A percentile compares a stretch with the other conserved stretches of the same genome.
These are phyloP conservation scores for Argyrosomus regius DNA, from an alignment of 2,797 vertebrate species.

Conservation along the genomic window DNA sequence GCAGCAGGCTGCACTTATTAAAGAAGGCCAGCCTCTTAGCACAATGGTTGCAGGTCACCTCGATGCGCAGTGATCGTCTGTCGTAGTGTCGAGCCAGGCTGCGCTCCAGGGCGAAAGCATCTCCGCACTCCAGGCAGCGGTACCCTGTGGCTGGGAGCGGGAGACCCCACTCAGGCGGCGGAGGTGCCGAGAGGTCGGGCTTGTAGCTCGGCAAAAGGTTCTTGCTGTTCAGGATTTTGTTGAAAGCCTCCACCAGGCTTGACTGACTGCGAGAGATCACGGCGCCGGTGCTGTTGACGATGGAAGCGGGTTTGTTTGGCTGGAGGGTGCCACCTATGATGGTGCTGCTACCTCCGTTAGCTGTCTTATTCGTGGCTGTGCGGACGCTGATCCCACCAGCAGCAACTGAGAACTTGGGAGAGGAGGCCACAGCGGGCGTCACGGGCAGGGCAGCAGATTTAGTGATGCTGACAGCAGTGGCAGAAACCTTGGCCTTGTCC, in stretches of 20 bases:
- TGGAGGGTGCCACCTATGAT: conserved; percentile 73
- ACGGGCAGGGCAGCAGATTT: conserved; percentile 88
- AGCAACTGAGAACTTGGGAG: conserved; percentile 79
- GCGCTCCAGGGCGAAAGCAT: conserved; percentile 95
- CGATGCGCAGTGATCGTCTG: conserved; percentile 95
- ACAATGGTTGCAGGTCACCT: conserved; percentile 99
- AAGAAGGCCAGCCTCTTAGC: conserved; percentile 96
- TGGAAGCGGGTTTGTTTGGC: conserved; percentile 88
- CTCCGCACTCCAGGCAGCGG: conserved; percentile 97
- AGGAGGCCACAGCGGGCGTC: conserved; percentile 77
- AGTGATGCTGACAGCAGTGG: conserved; percentile 87
- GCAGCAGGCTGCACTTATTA: conserved; percentile 97
- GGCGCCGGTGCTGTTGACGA: conserved; percentile 87
- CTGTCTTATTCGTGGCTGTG: conserved; percentile 85
- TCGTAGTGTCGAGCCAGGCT: conserved; percentile 97
- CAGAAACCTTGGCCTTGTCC: conserved; percentile 87
- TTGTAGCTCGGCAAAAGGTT: conserved; percentile 96
- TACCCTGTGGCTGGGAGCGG: conserved; percentile 90
- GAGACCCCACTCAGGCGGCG: conserved; percentile 89
- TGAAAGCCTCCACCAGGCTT: conserved; percentile 96
- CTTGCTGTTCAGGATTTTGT: conserved; percentile 98
- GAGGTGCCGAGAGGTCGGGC: conserved; percentile 92
- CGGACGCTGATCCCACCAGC: conserved; percentile 82
- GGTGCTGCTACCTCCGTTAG: conserved; percentile 86
- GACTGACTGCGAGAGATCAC: conserved; percentile 96